Conservation (phyloP, 2,113 vertebrate genomes). For the Meriones unguiculatus region DNA sequence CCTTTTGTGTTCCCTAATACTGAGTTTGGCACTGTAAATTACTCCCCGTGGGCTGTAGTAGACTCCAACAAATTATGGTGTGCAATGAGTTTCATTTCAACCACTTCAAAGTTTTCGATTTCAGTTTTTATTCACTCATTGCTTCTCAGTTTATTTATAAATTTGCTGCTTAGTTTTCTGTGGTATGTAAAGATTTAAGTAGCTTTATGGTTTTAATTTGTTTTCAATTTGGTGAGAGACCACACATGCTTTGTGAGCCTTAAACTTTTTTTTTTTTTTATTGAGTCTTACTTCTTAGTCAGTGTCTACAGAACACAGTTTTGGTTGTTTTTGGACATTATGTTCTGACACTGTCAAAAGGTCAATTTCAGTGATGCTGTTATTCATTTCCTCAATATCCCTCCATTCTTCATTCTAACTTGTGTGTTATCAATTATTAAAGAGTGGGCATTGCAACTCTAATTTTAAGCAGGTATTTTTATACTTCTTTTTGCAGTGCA, state of each 20-base stretch:
- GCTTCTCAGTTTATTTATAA: not conserved
- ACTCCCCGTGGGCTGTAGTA: not conserved
- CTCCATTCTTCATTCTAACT: not conserved
- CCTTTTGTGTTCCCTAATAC: not conserved
- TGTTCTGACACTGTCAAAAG: not conserved
- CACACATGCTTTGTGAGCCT: not conserved
- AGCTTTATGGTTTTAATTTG: not conserved
- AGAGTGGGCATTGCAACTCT: not conserved
- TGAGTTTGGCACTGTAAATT: not conserved
- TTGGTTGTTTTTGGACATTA: not conserved
- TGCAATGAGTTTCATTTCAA: not conserved
- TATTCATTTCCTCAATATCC: not conserved
- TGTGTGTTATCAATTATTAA: not conserved
- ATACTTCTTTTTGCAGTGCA: not conserved
- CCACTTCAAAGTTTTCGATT: not conserved
- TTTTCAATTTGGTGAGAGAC: not conserved
- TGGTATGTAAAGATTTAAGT: not conserved
- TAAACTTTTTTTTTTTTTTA: not conserved
- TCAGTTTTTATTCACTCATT: not conserved
- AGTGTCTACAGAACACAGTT: not conserved
- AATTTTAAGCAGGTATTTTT: not conserved
- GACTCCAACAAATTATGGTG: not conserved
- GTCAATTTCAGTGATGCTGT: not conserved
- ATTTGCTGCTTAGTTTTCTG: not conserved
- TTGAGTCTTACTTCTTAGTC: not conserved